Evolutionary conservation across 2,888 invertebrate genomes (phyloP).

Genomic region (Lasioglossum malachurum): DNA sequence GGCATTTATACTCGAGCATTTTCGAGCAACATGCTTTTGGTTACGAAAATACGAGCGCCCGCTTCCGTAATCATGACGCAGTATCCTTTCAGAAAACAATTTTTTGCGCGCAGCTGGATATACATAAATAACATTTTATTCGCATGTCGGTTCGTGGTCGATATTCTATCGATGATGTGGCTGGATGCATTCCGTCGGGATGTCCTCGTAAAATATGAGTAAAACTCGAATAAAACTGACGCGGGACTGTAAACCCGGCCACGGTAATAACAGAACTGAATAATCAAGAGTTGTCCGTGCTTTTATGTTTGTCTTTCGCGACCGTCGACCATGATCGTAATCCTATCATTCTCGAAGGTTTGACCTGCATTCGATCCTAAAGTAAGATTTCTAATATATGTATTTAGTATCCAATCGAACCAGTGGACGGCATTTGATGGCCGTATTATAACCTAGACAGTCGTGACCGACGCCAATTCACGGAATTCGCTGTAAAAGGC

Average conservation of each 20-base stretch:
- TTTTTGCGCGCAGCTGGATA: background rate
- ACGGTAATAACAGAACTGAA: conserved; percentile 31
- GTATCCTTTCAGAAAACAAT: background rate
- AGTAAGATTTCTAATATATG: background rate
- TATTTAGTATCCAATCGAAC: background rate
- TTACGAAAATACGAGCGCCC: background rate
- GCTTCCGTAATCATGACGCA: background rate
- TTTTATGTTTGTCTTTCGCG: conserved; percentile 19
- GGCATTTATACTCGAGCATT: background rate
- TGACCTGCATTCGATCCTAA: background rate
- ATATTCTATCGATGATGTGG: conserved; percentile 35
- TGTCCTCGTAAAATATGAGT: conserved; percentile 42
- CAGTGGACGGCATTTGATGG: background rate
- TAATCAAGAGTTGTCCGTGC: conserved; percentile 27
- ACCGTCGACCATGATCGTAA: background rate
- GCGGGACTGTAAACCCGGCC: background rate
- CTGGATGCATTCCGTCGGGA: conserved; percentile 11
- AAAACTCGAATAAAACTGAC: conserved; percentile 49
- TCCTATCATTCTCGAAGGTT: conserved; percentile 2
- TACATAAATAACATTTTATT: conserved; percentile 33
- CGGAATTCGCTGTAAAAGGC: background rate
- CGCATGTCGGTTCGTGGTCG: background rate
- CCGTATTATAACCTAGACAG: background rate
- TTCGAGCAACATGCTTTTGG: background rate
- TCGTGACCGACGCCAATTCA: background rate